Base-by-base conservation (phyloP, 2,888 invertebrate species). In the Cataglyphis altisquamis region DNA sequence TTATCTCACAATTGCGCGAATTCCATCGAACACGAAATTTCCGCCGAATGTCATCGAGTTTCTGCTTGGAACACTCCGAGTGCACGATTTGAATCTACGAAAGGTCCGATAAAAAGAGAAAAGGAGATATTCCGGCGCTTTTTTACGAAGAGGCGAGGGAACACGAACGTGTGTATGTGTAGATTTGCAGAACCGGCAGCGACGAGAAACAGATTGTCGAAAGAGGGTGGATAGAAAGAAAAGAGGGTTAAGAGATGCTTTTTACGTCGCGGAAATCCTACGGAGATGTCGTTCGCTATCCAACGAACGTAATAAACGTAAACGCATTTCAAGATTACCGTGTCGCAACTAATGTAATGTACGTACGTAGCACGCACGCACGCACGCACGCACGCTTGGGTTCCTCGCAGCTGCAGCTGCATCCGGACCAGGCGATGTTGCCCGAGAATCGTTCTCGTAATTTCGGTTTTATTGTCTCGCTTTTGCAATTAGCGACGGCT, bases 401-500 rank as follows among this genome's bases (percentile, higher is more conserved):
- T 41, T 12, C 32, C 39, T 75, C 55, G 66, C 64, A 72, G 62
- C 48, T 75, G 84, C 87, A 87, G 85, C 85, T 88, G 85, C 83
- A 39, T 18, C 41, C 52, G 72, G 83, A 74, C 82, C 86, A 88
- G 86, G 88, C 85, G 88, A 88, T 84, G 64, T 9, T 62, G 41
- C 63, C 48, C 25, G 21, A 63, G 81, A 60, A 77, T 41, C 70
- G 72, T 63, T 41, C 72, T 83, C 67, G 81, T 84, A 57, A 75
- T 80, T 83, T 77, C 70, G 75, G 36, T 60, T 70, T 87, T 85
- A 88, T 88, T 88, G 84, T 81, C 86, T 84, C 77, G 86, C 86
- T 89, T 90, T 89, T 86, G 82, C 88, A 90, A 89, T 88, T 90
- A 90, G 87, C 85, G 66, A 48, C n/a, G 66, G 70, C 60, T 41